Percentiles rank a stretch among this genome's conserved stretches.
Evolutionary conservation across 2,113 vertebrate genomes (phyloP).

Genomic region (Hippocampus zosterae): DNA sequence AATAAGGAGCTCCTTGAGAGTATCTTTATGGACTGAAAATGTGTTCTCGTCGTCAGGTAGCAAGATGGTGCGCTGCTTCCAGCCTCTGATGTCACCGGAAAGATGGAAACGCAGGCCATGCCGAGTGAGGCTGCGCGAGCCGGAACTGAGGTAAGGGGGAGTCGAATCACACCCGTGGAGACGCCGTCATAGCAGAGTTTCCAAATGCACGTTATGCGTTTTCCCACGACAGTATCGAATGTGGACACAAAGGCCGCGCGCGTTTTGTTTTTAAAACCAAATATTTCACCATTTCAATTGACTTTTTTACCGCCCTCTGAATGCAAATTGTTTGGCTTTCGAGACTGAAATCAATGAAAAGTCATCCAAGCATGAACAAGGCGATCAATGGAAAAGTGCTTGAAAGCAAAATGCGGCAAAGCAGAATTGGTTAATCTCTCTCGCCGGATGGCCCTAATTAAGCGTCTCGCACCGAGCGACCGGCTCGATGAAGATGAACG

Average conservation of each 20-base stretch:
- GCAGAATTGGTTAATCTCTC: conserved; percentile 7
- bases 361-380: background rate
- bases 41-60: no score
- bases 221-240: background rate
- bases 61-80: no score
- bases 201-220: no score
- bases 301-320: background rate
- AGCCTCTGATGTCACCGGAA: no score
- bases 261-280: background rate
- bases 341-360: background rate
- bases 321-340: background rate
- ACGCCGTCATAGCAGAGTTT: no score
- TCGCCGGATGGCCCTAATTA: conserved; percentile 56
- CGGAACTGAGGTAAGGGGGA: no score
- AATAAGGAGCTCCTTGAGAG: no score
- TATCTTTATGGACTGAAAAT: no score
- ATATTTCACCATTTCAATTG: background rate
- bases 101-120: no score
- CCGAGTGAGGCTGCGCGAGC: no score
- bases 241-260: background rate
- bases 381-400: conserved; percentile 38
- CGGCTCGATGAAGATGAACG: conserved; percentile 46
- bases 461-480: conserved; percentile 41
- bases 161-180: no score
- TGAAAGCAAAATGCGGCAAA: conserved; percentile 30